phyloP scores from a whole-genome alignment of 2,113 vertebrate species.

The Pedionomus torquatus region DNA sequence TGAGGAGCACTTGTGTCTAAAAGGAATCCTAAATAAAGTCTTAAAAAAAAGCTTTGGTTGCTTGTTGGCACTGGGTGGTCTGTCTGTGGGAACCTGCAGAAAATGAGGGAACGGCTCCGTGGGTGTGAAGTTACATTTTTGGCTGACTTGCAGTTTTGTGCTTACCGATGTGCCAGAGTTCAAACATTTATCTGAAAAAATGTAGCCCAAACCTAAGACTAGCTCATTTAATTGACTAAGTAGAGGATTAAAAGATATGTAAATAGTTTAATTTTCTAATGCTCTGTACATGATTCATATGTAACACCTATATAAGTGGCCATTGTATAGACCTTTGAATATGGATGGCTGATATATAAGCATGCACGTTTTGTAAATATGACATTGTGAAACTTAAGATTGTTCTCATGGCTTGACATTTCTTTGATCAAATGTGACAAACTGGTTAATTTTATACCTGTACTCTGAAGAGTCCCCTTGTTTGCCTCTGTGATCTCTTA shows the following conservation, averaged over 20 bases:
- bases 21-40: background rate
- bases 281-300: background rate
- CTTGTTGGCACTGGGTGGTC: background rate
- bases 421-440: background rate
- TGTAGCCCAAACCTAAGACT: background rate
- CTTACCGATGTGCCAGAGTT: background rate
- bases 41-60: background rate
- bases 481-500: background rate
- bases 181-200: background rate
- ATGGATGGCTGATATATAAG: background rate
- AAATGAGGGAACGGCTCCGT: background rate
- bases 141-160: background rate
- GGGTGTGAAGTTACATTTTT: background rate
- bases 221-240: background rate
- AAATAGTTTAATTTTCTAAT: background rate
- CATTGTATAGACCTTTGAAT: background rate
- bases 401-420: background rate
- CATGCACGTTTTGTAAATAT: background rate
- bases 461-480: background rate
- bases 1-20: background rate
- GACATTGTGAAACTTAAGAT: background rate
- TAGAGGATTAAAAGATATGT: background rate
- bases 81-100: background rate
- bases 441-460: background rate
- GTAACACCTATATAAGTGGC: background rate